Conservation (phyloP, 2,888 invertebrate species). For the Smittia sp. region DNA sequence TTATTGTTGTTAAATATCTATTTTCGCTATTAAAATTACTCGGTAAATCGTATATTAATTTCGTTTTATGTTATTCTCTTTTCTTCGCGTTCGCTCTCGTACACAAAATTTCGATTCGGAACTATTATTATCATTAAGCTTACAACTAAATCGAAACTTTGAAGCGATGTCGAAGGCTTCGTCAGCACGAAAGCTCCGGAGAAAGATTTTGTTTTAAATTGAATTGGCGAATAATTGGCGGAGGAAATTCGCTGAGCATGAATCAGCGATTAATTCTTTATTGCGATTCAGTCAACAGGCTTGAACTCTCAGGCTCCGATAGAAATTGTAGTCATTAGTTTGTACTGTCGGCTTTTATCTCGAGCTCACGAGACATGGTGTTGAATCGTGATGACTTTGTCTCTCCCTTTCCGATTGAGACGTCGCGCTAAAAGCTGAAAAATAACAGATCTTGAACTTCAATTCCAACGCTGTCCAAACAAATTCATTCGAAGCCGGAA, state of each 20-base stretch:
- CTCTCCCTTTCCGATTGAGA: background rate
- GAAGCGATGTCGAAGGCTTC: background rate
- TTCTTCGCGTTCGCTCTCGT: background rate
- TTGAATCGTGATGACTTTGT: constrained; percentile 4
- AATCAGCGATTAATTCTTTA: background rate
- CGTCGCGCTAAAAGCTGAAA: background rate
- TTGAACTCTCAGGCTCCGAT: background rate
- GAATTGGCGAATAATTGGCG: background rate
- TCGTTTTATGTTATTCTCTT: background rate
- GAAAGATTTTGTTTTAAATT: background rate
- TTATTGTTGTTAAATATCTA: constrained; percentile 22
- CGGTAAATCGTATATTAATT: constrained; percentile 15
- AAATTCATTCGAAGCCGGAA: constrained; percentile 10
- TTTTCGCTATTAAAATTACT: constrained; percentile 9
- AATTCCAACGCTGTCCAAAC: background rate
- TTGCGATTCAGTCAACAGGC: background rate
- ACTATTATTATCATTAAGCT: background rate
- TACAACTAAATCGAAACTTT: background rate
- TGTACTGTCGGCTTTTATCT: background rate
- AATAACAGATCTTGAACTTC: background rate
- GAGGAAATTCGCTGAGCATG: background rate
- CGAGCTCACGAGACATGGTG: background rate
- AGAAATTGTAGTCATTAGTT: background rate
- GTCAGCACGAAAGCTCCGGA: background rate
- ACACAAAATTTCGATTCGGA: background rate